A percentile compares a stretch with the other conserved stretches of the same genome.
phyloP scores from a whole-genome alignment of 2,797 vertebrate genomes.

The Lacerta bilineata region DNA sequence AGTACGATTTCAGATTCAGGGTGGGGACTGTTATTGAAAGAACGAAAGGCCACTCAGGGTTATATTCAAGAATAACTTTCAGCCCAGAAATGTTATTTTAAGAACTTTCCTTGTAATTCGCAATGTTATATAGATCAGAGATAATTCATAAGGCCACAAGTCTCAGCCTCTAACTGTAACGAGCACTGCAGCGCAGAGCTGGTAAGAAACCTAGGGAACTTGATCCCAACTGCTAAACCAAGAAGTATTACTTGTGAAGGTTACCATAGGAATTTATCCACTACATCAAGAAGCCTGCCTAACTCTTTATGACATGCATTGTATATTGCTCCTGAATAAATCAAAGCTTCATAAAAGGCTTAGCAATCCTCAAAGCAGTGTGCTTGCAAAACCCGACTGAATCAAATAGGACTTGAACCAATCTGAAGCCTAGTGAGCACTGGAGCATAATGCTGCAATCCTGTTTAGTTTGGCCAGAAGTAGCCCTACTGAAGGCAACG shows the following conservation, averaged over 20 bases:
- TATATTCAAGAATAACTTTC: background rate
- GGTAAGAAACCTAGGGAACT: background rate
- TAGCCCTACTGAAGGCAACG: background rate
- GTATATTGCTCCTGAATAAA: slow-evolving; percentile 10
- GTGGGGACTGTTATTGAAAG: background rate
- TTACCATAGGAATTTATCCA: background rate
- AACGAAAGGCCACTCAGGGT: background rate
- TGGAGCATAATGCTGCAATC: background rate
- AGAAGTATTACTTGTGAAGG: background rate
- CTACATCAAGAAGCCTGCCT: background rate
- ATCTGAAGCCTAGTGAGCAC: background rate
- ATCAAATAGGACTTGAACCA: background rate
- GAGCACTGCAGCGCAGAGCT: background rate
- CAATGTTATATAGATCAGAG: background rate
- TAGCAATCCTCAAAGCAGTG: slow-evolving; percentile 9
- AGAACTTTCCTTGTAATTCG: background rate
- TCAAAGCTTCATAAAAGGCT: slow-evolving; percentile 11
- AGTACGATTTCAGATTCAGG: background rate
- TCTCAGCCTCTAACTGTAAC: background rate
- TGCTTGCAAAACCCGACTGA: background rate
- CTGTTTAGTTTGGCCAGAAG: background rate
- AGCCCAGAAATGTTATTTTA: background rate
- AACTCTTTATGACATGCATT: background rate
- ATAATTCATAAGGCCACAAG: background rate
- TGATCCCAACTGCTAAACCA: background rate